phyloP scores from a whole-genome alignment of 2,113 vertebrate species.

The Centrocercus urophasianus region DNA sequence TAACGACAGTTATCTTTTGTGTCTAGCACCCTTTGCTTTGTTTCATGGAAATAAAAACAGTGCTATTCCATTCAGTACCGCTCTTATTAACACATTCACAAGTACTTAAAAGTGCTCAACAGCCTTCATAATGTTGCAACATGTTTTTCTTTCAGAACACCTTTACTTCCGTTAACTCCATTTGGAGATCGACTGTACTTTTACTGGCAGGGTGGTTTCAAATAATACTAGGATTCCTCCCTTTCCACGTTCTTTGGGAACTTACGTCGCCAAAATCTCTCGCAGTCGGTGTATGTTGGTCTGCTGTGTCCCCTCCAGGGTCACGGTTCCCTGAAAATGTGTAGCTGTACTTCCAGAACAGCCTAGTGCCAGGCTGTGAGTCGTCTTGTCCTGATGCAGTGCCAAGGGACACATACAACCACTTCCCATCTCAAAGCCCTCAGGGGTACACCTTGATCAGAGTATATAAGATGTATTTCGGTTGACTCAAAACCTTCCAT shows the following conservation, averaged over 20 bases:
- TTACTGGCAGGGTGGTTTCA: neutral
- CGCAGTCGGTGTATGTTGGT: neutral
- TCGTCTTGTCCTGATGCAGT: neutral
- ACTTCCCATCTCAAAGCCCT: neutral
- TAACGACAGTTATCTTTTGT: neutral
- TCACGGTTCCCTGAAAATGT: neutral
- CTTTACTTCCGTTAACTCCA: neutral
- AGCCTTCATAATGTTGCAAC: neutral
- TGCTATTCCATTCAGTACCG: neutral
- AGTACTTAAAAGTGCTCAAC: conserved; percentile 16
- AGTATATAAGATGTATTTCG: neutral
- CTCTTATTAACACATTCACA: neutral
- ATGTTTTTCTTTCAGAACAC: neutral
- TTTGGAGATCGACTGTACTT: neutral
- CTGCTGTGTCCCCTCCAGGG: neutral
- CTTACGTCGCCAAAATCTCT: neutral
- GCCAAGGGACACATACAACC: neutral
- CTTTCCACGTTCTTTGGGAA: neutral
- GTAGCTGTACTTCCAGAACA: neutral
- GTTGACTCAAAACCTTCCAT: neutral
- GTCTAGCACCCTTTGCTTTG: neutral
- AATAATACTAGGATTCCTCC: neutral
- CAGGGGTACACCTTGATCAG: neutral
- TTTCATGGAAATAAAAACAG: neutral
- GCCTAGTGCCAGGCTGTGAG: neutral